Evolutionary conservation across 2,888 invertebrate species (phyloP).

Genomic region (Heteromurus nitidus): DNA sequence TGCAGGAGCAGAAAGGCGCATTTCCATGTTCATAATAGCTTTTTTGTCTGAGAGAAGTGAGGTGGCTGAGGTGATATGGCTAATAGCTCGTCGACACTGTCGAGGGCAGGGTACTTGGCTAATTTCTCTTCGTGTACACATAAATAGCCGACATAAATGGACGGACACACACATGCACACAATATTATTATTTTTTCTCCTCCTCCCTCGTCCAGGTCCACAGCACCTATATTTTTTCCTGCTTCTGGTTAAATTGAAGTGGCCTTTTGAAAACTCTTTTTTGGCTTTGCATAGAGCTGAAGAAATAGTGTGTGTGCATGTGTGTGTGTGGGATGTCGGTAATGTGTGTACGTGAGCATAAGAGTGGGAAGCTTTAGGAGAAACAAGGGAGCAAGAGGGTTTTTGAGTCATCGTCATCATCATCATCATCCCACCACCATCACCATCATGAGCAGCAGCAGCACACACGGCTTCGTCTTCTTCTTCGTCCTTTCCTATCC

Average conservation of each 20-base stretch:
- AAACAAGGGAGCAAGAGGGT: slow-evolving; percentile 1
- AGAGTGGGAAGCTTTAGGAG: slow-evolving; percentile 3
- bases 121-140: too few species aligned
- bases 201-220: not conserved
- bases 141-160: too few species aligned
- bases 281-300: not conserved
- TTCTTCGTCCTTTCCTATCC: slow-evolving; percentile 11
- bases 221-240: too few species aligned
- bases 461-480: slow-evolving; percentile 8
- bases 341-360: slow-evolving; percentile 22
- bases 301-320: not conserved
- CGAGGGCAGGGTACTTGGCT: too few species aligned
- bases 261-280: not conserved
- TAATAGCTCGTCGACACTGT: not conserved
- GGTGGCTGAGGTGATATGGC: not conserved
- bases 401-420: slow-evolving; percentile 25
- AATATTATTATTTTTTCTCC: not conserved
- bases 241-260: not conserved
- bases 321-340: slow-evolving; percentile 18
- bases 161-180: not conserved
- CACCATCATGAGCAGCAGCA: not conserved
- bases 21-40: not conserved
- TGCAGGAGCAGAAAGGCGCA: too few species aligned
- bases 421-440: slow-evolving; percentile 17
- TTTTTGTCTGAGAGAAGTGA: not conserved